A percentile compares a stretch with the other conserved stretches of the same genome.
Evolutionary conservation across 2,888 invertebrate genomes (phyloP).

Genomic region (Hirudinaria manillensis): DNA sequence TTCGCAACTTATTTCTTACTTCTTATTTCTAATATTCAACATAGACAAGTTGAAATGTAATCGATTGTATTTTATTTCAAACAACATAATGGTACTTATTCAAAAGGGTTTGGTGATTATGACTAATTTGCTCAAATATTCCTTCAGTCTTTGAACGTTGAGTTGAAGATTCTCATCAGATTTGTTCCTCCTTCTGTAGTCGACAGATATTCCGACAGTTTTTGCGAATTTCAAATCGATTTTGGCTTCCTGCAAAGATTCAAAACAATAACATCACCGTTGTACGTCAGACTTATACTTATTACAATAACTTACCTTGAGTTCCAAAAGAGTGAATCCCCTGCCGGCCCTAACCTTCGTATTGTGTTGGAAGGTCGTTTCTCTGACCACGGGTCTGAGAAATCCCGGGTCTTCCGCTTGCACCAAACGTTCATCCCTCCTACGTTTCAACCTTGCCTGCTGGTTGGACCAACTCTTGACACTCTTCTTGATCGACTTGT

Average conservation of each 20-base stretch:
- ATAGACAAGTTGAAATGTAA: no score
- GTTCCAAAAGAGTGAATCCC: constrained; percentile 90
- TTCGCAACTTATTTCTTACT: no score
- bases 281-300: background rate
- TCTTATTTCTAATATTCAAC: no score
- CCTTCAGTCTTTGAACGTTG: no score
- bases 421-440: no score
- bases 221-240: constrained; percentile 76
- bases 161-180: no score
- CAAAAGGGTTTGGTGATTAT: constrained; percentile 78
- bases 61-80: no score
- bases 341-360: constrained; percentile 87
- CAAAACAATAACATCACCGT: background rate
- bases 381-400: constrained; percentile 82
- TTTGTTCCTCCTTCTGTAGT: no score
- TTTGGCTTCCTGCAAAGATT: constrained; percentile 68
- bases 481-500: constrained; percentile 93
- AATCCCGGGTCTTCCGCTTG: constrained; percentile 79
- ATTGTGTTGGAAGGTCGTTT: constrained; percentile 90
- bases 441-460: constrained; percentile 84
- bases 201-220: no score
- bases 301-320: constrained; percentile 61
- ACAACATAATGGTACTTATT: constrained; percentile 50
- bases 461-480: constrained; percentile 99
- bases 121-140: no score